phyloP scores from a whole-genome alignment of 2,888 invertebrate genomes.

The Hirtodrosophila histrioides region DNA sequence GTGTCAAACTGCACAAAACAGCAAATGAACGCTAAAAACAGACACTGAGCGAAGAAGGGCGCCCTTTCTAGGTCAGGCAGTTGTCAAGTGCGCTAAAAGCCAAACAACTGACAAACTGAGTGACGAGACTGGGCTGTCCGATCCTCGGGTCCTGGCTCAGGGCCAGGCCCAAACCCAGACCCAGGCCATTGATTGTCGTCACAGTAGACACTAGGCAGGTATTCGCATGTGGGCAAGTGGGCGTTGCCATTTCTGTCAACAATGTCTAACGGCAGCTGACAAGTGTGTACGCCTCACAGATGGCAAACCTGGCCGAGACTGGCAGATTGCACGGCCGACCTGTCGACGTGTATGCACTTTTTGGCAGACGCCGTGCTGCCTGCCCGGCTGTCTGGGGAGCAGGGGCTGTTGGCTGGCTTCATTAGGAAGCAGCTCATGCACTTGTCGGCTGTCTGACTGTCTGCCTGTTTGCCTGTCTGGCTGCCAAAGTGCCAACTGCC shows the following conservation, averaged over 20 bases:
- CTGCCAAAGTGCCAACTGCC: constrained; percentile 56
- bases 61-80: constrained; percentile 70
- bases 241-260: constrained; percentile 61
- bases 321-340: constrained; percentile 50
- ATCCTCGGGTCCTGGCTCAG: no score
- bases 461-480: constrained; percentile 28
- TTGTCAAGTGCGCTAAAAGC: constrained; percentile 77
- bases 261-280: constrained; percentile 72
- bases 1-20: constrained; percentile 1
- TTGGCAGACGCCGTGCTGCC: constrained; percentile 55
- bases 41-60: constrained; percentile 7
- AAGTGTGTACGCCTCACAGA: constrained; percentile 75
- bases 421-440: constrained; percentile 59
- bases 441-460: constrained; percentile 50
- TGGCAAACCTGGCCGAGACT: constrained; percentile 39
- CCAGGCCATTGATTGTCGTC: background rate
- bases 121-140: no score
- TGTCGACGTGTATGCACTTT: constrained; percentile 54
- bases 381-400: no score
- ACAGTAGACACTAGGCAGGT: constrained; percentile 32
- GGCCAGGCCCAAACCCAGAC: background rate
- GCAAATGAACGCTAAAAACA: constrained; percentile 36
- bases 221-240: constrained; percentile 36
- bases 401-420: constrained; percentile 67
- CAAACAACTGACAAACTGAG: constrained; percentile 63